Conservation (phyloP, 2,797 vertebrate genomes). For the Limnodromus scolopaceus region DNA sequence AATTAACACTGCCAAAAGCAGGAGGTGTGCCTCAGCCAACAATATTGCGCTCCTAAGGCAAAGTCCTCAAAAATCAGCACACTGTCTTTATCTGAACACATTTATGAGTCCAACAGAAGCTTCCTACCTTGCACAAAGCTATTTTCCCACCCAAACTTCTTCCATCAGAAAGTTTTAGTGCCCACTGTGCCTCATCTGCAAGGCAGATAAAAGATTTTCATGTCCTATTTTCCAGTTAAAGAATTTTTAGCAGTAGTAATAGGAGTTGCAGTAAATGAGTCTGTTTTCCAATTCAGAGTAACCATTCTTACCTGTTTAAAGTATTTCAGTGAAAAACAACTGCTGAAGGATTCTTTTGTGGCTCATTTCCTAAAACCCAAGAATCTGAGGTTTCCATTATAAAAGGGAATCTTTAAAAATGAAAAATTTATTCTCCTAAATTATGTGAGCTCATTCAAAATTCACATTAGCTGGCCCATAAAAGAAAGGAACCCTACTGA, state of each 20-base stretch:
- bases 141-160: background rate
- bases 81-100: rapidly evolving
- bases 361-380: background rate
- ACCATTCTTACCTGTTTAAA: background rate
- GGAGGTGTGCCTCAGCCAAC: background rate
- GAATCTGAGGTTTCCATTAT: background rate
- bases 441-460: background rate
- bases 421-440: background rate
- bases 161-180: background rate
- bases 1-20: background rate
- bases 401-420: background rate
- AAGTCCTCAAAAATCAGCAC: background rate
- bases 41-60: background rate
- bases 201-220: background rate
- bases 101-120: background rate
- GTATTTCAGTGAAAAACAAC: background rate
- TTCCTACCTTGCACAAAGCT: background rate
- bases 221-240: background rate
- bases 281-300: background rate
- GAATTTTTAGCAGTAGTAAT: background rate
- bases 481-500: background rate
- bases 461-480: background rate
- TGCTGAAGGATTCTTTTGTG: background rate
- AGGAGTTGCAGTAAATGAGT: background rate
- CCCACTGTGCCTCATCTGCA: background rate